phyloP scores from a whole-genome alignment of 2,113 vertebrate genomes.

The Lycaon pictus region DNA sequence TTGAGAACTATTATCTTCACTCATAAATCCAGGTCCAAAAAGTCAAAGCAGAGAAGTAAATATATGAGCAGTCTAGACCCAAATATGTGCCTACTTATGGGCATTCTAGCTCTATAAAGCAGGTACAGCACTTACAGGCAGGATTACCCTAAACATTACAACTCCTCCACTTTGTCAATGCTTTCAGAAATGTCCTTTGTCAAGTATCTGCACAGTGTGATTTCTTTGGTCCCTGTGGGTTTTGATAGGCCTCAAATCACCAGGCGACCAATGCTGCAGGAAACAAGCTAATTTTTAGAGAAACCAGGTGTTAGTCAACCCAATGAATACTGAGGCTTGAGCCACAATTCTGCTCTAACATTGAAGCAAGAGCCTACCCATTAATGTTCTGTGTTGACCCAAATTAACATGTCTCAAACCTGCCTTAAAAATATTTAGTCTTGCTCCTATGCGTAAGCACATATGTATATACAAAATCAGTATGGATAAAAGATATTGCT shows the following conservation, averaged over 20 bases:
- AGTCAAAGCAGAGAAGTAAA: conserved; percentile 12
- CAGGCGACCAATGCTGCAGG: not conserved
- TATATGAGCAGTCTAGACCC: not conserved
- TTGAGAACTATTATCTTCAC: not conserved
- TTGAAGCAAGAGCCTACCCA: not conserved
- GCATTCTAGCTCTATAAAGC: not conserved
- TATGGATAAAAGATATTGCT: not conserved
- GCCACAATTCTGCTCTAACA: not conserved
- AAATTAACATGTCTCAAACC: conserved; percentile 36
- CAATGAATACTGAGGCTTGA: not conserved
- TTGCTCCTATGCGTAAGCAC: not conserved
- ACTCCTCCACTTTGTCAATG: not conserved
- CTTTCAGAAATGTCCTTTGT: not conserved
- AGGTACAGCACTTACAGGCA: not conserved
- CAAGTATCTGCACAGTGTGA: not conserved
- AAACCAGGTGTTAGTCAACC: conserved; percentile 63
- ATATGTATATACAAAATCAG: not conserved
- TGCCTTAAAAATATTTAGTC: conserved; percentile 20
- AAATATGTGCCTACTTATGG: not conserved
- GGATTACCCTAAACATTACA: not conserved
- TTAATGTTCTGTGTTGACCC: not conserved
- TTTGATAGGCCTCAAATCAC: conserved; percentile 68
- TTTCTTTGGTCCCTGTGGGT: conserved; percentile 30
- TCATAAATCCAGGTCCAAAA: conserved; percentile 7
- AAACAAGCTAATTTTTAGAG: conserved; percentile 60